Evolutionary conservation across 2,888 invertebrate species (phyloP), one percentile per base, ranked within the genome.

Genomic region (Bombylius major): DNA sequence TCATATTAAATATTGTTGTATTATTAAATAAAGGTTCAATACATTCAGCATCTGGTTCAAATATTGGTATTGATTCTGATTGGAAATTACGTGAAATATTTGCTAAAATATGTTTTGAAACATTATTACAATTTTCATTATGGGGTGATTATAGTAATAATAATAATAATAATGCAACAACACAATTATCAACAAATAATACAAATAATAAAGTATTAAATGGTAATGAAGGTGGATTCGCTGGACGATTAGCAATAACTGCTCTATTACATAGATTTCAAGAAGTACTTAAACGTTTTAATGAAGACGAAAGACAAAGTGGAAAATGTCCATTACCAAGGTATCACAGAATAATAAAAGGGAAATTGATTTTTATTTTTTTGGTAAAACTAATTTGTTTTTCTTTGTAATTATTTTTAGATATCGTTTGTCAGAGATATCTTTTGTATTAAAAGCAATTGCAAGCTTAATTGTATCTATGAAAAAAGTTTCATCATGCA

Each of bases 21-120:
- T 76, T 94, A 61, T 75, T 93, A 56, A 89, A 93, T 72, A 84
- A 86, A 67, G 93, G 92, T 14, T 89, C 91, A 42, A 87, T 91
- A 65, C 86, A 87, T 75, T 87, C 87, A 14, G 85, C 85, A 1
- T 80, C 81, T 11, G 80, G 80, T 58, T 76, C 79, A 32, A 81
- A 79, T 71, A 78, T 79, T 53, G 77, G 78, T 66, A 86, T 84
- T 62, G 91, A 90, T 67, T 82, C 85, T 58, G 89, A 89, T 67
- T 76, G 85, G 60, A 86, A 90, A 59, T 79, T 95, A 62, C 77
- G 96, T 23, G 96, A 97, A 75, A 95, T 96, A 70, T 96, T 97
- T 75, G 96, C 97, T 49, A 89, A 95, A 69, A 89, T 89, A 0
- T 97, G 97, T 70, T 97, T 97, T 69, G 96, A 97, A 75, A 96